Conservation (phyloP, 2,113 vertebrate species). For the Alligator sinensis region DNA sequence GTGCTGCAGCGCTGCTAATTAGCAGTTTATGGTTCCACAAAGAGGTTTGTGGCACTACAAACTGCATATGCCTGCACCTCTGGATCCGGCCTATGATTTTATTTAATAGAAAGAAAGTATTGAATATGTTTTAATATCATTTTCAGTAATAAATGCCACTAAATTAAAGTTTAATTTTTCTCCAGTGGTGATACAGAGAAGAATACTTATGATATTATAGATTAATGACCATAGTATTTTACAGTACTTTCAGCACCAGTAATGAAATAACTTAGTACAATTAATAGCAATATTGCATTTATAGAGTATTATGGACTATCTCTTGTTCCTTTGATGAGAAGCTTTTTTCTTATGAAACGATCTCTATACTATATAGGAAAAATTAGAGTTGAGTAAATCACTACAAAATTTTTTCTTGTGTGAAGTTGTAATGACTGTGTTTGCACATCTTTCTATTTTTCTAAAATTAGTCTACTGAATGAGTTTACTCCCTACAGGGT, state of each 20-base stretch:
- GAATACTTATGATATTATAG: slow-evolving; percentile 1
- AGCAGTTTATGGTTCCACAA: no score
- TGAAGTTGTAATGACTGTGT: neutral
- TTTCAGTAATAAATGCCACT: neutral
- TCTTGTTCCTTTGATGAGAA: slow-evolving; percentile 61
- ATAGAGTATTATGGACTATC: slow-evolving; percentile 48
- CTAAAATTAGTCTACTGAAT: slow-evolving; percentile 23
- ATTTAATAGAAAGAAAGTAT: neutral
- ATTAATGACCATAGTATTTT: slow-evolving; percentile 22
- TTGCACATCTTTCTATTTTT: neutral
- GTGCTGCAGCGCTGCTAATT: no score
- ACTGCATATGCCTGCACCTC: no score
- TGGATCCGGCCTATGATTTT: neutral
- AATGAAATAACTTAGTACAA: slow-evolving; percentile 54
- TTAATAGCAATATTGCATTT: slow-evolving; percentile 32
- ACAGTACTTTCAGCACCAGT: slow-evolving; percentile 52
- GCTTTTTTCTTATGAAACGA: slow-evolving; percentile 37
- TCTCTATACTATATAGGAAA: slow-evolving; percentile 44
- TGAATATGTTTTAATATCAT: neutral
- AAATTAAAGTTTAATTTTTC: neutral
- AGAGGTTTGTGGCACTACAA: no score
- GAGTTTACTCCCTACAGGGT: neutral
- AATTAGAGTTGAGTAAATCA: slow-evolving; percentile 52
- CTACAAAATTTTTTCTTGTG: neutral
- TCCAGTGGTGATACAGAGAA: neutral